Evolutionary conservation across 2,888 invertebrate species (phyloP), one percentile per base, ranked within the genome.

Genomic region (Loripinus fragilis): DNA sequence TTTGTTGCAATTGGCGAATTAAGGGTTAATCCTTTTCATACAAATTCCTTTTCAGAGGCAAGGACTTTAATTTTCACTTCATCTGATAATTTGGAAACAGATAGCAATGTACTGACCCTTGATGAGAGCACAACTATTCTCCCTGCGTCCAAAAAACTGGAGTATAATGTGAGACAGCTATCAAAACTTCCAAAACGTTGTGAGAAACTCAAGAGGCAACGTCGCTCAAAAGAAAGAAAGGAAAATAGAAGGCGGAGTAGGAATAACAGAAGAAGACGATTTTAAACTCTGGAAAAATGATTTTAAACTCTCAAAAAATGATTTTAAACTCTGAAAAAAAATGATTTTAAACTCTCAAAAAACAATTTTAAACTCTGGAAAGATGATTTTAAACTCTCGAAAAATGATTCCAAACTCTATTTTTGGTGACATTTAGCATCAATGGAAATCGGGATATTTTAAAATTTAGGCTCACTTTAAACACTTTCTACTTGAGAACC

Each of bases 41-140:
- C n/a, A n/a, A n/a, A n/a, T 42, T 23, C 1, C 75, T 42, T 70
- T 78, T 55, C 69, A 79, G 82, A 82, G 42, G 15, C 35, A 15
- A 72, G 52, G 42, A 80, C 71, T 15, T 42, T 83, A 25, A 77
- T 83, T 30, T 66, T 83, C 65, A 66, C 74, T n/a, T 23, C 15
- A 1, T 23, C 23, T 0, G 15, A 15, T 3, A 35, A n/a, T 17
- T 42, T 60, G n/a, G 33, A 71, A 10, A 28, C 25, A 0, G 38
- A 45, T 0, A 48, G 45, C 2, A 67, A 74, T 23, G 15, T 33
- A 12, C 65, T 83, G 12, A 41, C 35, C 0, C 33, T 83, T 25
- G 45, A 66, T 8, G 42, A 35, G n/a, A 41, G 33, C 10, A 72
- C 66, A 15, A 75, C 71, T 2, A 25, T 83, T 0, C 10, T 83